Percentiles rank a stretch among this genome's conserved stretches.
Evolutionary conservation across 2,888 invertebrate species (phyloP).

Genomic region (Heliconius sara): DNA sequence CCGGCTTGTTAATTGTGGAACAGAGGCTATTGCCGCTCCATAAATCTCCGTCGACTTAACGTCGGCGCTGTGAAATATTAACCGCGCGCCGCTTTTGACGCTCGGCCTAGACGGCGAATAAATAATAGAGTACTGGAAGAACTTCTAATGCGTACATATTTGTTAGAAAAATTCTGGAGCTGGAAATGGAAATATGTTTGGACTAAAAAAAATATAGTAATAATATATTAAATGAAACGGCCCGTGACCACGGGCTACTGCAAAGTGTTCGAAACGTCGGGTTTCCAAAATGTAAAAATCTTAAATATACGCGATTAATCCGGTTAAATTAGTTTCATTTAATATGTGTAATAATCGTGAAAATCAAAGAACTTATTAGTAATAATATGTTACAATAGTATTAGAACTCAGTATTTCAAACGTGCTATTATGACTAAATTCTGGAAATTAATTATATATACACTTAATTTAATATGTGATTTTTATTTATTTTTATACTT

Average conservation of each 20-base stretch:
- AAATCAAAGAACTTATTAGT: no score
- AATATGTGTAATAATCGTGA: no score
- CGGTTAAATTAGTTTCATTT: no score
- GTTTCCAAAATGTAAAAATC: no score
- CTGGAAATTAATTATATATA: not conserved
- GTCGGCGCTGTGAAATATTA: slow-evolving; percentile 81
- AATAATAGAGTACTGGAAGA: slow-evolving; percentile 68
- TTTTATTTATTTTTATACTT: not conserved
- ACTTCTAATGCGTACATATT: slow-evolving; percentile 51
- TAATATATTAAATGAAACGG: not conserved
- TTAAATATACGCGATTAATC: no score
- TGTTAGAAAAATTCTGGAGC: slow-evolving; percentile 32
- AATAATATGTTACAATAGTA: not conserved
- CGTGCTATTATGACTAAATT: not conserved
- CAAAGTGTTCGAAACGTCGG: no score
- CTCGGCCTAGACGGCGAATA: slow-evolving; percentile 65
- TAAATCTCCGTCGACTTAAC: slow-evolving; percentile 80
- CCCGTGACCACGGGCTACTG: no score
- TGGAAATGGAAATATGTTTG: not conserved
- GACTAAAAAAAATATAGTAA: not conserved
- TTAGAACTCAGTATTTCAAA: not conserved
- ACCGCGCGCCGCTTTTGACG: slow-evolving; percentile 79
- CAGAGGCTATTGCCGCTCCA: slow-evolving; percentile 71
- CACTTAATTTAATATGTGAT: not conserved
- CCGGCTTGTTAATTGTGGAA: slow-evolving; percentile 77